A percentile compares a stretch with the other conserved stretches of the same genome.
phyloP scores from a whole-genome alignment of 2,888 invertebrate species.

The Hydraecia micacea region DNA sequence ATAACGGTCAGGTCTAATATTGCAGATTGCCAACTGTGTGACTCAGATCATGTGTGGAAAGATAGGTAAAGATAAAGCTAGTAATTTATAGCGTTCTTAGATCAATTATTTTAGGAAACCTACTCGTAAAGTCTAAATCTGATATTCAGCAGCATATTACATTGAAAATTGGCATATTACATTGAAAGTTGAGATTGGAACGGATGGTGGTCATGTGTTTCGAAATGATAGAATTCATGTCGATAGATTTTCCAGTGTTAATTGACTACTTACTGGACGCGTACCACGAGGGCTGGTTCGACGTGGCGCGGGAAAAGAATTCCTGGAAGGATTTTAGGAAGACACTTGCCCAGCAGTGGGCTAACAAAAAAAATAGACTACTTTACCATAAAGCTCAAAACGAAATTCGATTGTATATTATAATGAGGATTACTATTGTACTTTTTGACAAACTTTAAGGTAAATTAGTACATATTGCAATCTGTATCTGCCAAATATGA shows the following conservation, averaged over 20 bases:
- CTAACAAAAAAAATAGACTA: too few species aligned
- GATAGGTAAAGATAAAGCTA: conserved; percentile 20
- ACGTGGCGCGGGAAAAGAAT: too few species aligned
- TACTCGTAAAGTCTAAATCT: not conserved
- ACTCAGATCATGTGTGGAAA: conserved; percentile 32
- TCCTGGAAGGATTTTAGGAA: too few species aligned
- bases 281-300: too few species aligned
- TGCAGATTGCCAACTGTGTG: conserved; percentile 29
- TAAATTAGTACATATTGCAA: not conserved
- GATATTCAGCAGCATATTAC: not conserved
- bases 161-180: not conserved
- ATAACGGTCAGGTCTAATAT: conserved; percentile 45
- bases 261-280: too few species aligned
- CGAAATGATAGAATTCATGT: not conserved
- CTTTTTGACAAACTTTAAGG: not conserved
- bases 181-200: not conserved
- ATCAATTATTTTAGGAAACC: conserved; percentile 1
- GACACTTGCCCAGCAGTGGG: too few species aligned
- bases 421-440: not conserved
- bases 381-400: not conserved
- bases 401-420: not conserved
- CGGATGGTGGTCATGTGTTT: not conserved
- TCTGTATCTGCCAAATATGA: not conserved
- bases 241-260: not conserved
- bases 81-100: conserved; percentile 18